Conservation (phyloP, 1,140 invertebrate species). For the Zaprionus vittiger region DNA sequence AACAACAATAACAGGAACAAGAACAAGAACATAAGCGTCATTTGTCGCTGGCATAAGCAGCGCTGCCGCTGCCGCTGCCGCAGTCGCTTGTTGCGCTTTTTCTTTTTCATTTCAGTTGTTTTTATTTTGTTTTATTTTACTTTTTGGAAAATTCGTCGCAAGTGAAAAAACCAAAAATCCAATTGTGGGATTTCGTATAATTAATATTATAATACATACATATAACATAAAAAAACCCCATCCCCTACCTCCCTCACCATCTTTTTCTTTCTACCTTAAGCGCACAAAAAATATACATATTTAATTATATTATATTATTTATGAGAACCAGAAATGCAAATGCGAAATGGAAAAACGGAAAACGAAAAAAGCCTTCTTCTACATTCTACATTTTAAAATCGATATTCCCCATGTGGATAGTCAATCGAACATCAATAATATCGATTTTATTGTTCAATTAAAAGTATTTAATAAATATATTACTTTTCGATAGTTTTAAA, state of each 20-base stretch:
- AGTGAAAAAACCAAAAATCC: not conserved
- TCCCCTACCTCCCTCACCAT: not conserved
- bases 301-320: constrained; percentile 9
- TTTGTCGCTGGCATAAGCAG: constrained; percentile 5
- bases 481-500: too few relatives aligned
- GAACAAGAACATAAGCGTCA: constrained; percentile 9
- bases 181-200: constrained; percentile 18
- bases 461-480: too few relatives aligned
- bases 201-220: constrained; percentile 7
- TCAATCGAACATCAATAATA: too few relatives aligned
- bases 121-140: constrained; percentile 3
- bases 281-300: not conserved
- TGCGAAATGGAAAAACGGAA: not conserved
- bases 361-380: not conserved
- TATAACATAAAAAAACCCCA: not conserved
- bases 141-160: constrained; percentile 15
- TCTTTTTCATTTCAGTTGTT: constrained; percentile 22
- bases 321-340: constrained; percentile 22
- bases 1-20: constrained; percentile 4
- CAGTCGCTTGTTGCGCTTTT: constrained; percentile 44
- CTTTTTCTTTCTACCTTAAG: not conserved
- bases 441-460: too few relatives aligned
- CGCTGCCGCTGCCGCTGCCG: not conserved
- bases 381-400: too few relatives aligned
- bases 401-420: too few relatives aligned